phyloP scores from a whole-genome alignment of 2,797 vertebrate species.

The Synanceia verrucosa region DNA sequence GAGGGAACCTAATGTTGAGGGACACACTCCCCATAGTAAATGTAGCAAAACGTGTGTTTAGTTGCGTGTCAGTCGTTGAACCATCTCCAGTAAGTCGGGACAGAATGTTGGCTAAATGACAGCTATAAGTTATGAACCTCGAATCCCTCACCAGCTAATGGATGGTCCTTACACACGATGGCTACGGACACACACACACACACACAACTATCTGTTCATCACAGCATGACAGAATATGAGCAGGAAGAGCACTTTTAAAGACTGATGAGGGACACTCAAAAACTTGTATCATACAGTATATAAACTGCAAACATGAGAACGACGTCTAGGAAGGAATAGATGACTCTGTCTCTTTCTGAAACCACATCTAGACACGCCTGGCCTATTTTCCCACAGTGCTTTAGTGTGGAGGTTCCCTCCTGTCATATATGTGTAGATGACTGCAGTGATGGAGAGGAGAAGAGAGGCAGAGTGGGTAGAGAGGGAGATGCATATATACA shows the following conservation, averaged over 20 bases:
- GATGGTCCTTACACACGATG: slow-evolving; percentile 25
- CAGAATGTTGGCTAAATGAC: slow-evolving; percentile 36
- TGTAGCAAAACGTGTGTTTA: background rate
- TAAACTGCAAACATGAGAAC: slow-evolving; percentile 6
- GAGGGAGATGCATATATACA: slow-evolving; percentile 18
- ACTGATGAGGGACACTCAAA: slow-evolving; percentile 11
- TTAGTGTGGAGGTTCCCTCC: slow-evolving; percentile 3
- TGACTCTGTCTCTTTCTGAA: background rate
- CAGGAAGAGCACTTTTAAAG: slow-evolving; percentile 19
- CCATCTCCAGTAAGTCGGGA: slow-evolving; percentile 17
- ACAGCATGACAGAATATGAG: slow-evolving; percentile 21
- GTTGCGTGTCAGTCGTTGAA: background rate
- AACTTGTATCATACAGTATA: background rate
- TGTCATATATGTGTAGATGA: slow-evolving; percentile 31
- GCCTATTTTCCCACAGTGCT: slow-evolving; percentile 1
- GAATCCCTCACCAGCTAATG: slow-evolving; percentile 47
- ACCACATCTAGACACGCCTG: slow-evolving; percentile 27
- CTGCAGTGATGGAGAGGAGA: background rate
- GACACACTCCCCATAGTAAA: background rate
- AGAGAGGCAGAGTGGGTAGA: background rate
- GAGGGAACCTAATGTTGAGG: no score
- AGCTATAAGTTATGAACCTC: slow-evolving; percentile 48
- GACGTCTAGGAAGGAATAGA: slow-evolving; percentile 14
- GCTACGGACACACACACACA: slow-evolving; percentile 20
- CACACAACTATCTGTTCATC: slow-evolving; percentile 41